phyloP scores from a whole-genome alignment of 2,797 vertebrate genomes.

The Platyrinchus mystaceus region DNA sequence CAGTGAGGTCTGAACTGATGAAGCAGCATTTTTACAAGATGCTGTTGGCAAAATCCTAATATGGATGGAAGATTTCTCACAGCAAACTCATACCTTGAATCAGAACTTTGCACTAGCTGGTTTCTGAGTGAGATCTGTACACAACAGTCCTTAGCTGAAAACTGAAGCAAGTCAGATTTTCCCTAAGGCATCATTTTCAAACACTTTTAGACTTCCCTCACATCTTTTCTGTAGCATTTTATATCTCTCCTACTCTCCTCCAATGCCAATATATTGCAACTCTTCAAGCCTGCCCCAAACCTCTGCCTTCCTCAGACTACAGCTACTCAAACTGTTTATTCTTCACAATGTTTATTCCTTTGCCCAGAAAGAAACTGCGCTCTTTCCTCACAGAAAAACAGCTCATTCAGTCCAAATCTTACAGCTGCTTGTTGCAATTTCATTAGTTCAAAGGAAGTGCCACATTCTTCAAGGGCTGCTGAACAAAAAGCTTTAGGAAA shows the following conservation, averaged over 20 bases:
- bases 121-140: background rate
- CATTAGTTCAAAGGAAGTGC: slow-evolving; percentile 15
- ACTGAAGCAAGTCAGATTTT: background rate
- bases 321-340: background rate
- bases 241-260: background rate
- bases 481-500: background rate
- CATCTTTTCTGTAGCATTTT: background rate
- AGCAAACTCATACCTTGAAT: background rate
- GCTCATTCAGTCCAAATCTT: background rate
- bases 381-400: background rate
- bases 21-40: background rate
- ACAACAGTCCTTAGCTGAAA: background rate
- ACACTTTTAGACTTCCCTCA: background rate
- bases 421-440: background rate
- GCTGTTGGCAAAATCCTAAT: background rate
- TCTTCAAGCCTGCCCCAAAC: background rate
- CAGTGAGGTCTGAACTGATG: background rate
- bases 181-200: background rate
- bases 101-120: background rate
- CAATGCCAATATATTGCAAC: rapidly evolving
- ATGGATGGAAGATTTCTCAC: background rate
- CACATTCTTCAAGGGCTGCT: background rate
- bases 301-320: background rate
- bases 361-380: background rate
- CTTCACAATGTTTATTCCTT: background rate